These are phyloP conservation scores for Centroberyx gerrardi DNA, from an alignment of 2,797 vertebrate species.

Conservation along the genomic window DNA sequence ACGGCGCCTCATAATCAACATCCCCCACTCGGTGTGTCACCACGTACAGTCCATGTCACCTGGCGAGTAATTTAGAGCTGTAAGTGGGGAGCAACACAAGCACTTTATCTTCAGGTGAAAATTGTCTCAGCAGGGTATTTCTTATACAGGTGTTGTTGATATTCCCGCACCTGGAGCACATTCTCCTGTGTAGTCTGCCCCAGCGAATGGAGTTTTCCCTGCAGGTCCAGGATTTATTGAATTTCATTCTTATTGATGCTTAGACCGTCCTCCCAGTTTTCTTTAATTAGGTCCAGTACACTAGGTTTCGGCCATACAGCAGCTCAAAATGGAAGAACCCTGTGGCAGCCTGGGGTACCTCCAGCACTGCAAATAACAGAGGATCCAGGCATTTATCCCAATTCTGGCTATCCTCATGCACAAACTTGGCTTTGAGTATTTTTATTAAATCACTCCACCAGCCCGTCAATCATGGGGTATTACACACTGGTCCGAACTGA, in stretches of 20 bases:
- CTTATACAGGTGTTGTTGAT: slow-evolving; percentile 22
- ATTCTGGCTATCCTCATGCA: background rate
- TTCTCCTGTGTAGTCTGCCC: background rate
- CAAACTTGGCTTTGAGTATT: too few species aligned
- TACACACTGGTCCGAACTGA: too few species aligned
- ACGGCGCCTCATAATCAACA: slow-evolving; percentile 36
- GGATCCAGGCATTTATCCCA: slow-evolving; percentile 6
- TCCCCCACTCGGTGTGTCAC: slow-evolving; percentile 45
- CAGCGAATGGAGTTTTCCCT: slow-evolving; percentile 5
- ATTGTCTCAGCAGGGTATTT: slow-evolving; percentile 17
- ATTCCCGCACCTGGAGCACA: slow-evolving; percentile 15
- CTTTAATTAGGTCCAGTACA: background rate
- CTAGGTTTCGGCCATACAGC: background rate
- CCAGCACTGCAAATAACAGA: background rate
- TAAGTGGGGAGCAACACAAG: slow-evolving; percentile 46
- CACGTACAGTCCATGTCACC: slow-evolving; percentile 30
- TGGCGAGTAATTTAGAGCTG: slow-evolving; percentile 44
- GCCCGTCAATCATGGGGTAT: too few species aligned
- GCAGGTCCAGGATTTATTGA: background rate
- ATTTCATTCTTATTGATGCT: background rate
- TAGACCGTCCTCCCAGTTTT: background rate
- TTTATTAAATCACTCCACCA: too few species aligned
- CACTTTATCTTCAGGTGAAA: slow-evolving; percentile 31
- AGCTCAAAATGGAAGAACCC: background rate
- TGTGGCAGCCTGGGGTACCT: background rate